Conservation (phyloP, 2,888 invertebrate genomes). For the Lamproptera curius region DNA sequence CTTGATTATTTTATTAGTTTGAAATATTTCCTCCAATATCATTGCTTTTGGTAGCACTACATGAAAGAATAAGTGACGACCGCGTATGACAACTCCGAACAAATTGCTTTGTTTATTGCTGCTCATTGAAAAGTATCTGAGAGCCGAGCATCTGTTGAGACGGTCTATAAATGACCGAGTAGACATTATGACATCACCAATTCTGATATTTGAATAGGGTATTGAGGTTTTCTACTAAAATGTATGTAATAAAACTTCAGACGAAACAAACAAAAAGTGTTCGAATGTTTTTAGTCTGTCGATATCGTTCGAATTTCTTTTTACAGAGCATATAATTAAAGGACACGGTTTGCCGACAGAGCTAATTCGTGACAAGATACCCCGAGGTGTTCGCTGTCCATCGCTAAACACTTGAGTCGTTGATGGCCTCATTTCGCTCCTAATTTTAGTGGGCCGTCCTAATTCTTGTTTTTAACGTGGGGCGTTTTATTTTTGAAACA, state of each 20-base stretch:
- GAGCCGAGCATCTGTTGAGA: constrained; percentile 10
- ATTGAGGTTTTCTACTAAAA: too few relatives aligned
- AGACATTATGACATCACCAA: background rate
- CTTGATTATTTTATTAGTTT: too few relatives aligned
- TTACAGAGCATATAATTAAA: constrained; percentile 2
- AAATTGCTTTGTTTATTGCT: constrained; percentile 55
- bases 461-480: constrained; percentile 24
- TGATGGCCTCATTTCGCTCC: constrained; percentile 26
- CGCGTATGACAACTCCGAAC: constrained; percentile 38
- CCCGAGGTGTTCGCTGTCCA: constrained; percentile 28
- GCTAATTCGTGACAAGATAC: constrained; percentile 37
- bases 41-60: constrained; percentile 13
- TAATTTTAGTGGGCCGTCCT: constrained; percentile 26
- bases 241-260: too few relatives aligned
- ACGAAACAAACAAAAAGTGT: too few relatives aligned
- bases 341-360: constrained; percentile 13
- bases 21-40: constrained; percentile 3
- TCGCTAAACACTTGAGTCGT: constrained; percentile 22
- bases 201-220: too few relatives aligned
- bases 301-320: too few relatives aligned
- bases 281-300: too few relatives aligned
- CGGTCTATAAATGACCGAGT: background rate
- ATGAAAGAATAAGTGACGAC: constrained; percentile 13
- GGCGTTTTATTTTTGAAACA: constrained; percentile 2
- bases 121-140: constrained; percentile 42